Evolutionary conservation across 2,888 invertebrate genomes (phyloP).

Genomic region (Hirtodrosophila cameraria): DNA sequence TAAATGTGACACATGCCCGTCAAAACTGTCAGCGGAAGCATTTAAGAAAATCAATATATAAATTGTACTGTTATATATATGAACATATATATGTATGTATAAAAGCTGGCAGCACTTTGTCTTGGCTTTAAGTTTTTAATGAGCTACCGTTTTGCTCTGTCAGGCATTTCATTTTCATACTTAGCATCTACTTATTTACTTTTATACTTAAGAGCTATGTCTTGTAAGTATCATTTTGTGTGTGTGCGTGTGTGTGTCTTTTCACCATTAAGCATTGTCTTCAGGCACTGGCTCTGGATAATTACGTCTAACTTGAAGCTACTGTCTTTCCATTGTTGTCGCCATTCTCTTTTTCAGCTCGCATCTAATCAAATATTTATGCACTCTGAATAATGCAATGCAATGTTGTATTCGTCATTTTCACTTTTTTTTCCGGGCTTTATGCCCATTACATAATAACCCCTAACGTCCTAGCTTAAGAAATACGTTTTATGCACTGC

Average conservation of each 20-base stretch:
- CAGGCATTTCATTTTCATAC: constrained; percentile 37
- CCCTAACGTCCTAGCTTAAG: constrained; percentile 5
- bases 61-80: too few relatives aligned
- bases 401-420: constrained; percentile 43
- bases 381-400: constrained; percentile 50
- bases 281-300: constrained; percentile 52
- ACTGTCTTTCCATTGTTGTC: constrained; percentile 36
- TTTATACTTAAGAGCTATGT: constrained; percentile 31
- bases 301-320: constrained; percentile 38
- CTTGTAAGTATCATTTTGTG: constrained; percentile 12
- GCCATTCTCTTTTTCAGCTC: constrained; percentile 41
- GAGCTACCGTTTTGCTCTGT: constrained; percentile 50
- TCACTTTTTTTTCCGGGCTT: constrained; percentile 42
- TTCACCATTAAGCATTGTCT: constrained; percentile 56
- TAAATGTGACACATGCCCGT: constrained; percentile 69
- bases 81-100: constrained; percentile 22
- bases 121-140: constrained; percentile 52
- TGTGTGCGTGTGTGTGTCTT: constrained; percentile 25
- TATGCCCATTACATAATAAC: constrained; percentile 40
- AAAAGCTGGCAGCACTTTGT: constrained; percentile 16
- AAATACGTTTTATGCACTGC: constrained; percentile 26
- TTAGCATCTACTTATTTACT: constrained; percentile 40
- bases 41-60: constrained; percentile 67
- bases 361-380: constrained; percentile 69
- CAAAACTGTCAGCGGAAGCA: constrained; percentile 63